phyloP scores from a whole-genome alignment of 2,888 invertebrate species.

The Cantharis lateralis region DNA sequence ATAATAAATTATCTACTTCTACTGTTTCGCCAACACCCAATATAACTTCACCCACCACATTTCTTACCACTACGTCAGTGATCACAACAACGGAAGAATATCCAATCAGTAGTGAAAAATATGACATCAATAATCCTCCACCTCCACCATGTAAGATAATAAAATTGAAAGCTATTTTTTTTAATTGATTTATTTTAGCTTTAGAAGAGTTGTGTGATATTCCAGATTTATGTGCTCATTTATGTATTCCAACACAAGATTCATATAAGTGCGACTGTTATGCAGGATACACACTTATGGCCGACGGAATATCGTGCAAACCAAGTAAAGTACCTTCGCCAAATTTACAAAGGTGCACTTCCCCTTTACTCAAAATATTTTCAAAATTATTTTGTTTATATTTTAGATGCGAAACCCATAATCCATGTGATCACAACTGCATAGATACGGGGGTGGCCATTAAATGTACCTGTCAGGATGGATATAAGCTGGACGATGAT shows the following conservation, averaged over 20 bases:
- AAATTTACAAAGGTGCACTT: conserved; percentile 20
- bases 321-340: conserved; percentile 51
- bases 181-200: conserved; percentile 33
- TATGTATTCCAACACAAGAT: conserved; percentile 74
- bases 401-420: conserved; percentile 63
- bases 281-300: conserved; percentile 68
- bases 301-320: conserved; percentile 73
- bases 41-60: conserved; percentile 36
- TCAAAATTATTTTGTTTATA: too few relatives aligned
- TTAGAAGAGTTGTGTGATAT: conserved; percentile 64
- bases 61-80: conserved; percentile 27
- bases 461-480: conserved; percentile 72
- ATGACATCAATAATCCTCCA: conserved; percentile 14
- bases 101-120: conserved; percentile 24
- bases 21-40: conserved; percentile 25
- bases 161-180: not conserved
- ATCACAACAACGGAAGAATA: conserved; percentile 22
- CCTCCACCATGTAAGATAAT: conserved; percentile 26
- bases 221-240: conserved; percentile 72
- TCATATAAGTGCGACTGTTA: conserved; percentile 75
- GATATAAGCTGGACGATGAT: conserved; percentile 70
- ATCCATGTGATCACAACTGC: conserved; percentile 77
- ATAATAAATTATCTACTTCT: conserved; percentile 43
- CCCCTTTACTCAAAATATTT: not conserved
- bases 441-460: conserved; percentile 70